Conservation (phyloP, 2,797 vertebrate genomes). For the Molossus alvarezi region DNA sequence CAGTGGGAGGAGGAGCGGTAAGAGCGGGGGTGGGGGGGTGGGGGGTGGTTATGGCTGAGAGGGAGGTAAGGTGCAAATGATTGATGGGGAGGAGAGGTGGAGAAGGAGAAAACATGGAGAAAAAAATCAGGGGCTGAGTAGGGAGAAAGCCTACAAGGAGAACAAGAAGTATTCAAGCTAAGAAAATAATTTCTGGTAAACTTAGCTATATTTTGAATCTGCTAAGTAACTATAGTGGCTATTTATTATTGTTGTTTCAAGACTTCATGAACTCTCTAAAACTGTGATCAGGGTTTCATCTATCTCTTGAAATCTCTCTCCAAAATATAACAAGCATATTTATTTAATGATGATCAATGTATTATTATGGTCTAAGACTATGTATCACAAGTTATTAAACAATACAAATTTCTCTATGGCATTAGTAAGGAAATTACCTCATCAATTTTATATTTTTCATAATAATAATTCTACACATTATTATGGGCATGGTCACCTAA, state of each 20-base stretch:
- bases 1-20: background rate
- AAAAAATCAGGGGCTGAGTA: background rate
- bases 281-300: background rate
- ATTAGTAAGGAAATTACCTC: background rate
- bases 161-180: background rate
- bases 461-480: background rate
- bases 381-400: background rate
- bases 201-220: background rate
- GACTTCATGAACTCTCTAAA: background rate
- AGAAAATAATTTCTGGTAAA: background rate
- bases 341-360: background rate
- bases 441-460: background rate
- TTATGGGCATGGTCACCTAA: background rate
- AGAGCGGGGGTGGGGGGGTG: background rate
- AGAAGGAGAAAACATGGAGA: background rate
- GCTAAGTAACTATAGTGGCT: background rate
- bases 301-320: constrained; percentile 12
- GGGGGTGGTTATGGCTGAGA: too few species aligned
- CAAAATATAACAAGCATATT: background rate
- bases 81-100: rapidly evolving
- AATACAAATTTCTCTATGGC: background rate
- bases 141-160: background rate
- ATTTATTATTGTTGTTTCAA: background rate
- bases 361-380: background rate
- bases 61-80: background rate